phyloP scores from a whole-genome alignment of 1,140 invertebrate genomes.

The Camponotus floridanus region DNA sequence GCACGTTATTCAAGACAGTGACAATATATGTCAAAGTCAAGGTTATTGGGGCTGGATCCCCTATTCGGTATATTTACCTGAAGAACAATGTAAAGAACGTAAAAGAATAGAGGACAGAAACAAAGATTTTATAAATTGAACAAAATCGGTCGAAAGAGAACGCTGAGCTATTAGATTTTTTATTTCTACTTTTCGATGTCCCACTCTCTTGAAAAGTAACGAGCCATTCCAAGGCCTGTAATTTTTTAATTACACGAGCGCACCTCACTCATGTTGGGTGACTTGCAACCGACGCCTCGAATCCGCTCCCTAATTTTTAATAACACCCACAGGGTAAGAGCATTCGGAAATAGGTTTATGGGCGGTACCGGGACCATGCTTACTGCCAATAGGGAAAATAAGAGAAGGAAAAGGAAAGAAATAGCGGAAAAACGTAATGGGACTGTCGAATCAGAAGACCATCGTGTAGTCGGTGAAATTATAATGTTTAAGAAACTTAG shows the following conservation, averaged over 20 bases:
- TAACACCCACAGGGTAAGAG: slow-evolving; percentile 74
- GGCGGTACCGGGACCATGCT: slow-evolving; percentile 60
- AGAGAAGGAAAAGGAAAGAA: neutral
- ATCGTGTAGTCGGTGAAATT: slow-evolving; percentile 5
- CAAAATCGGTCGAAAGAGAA: no score
- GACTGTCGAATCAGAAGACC: neutral
- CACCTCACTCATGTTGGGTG: slow-evolving; percentile 76
- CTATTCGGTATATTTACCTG: no score
- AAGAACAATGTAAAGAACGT: no score
- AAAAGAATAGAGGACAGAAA: no score
- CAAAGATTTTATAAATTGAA: no score
- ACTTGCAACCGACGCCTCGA: slow-evolving; percentile 75
- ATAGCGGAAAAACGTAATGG: slow-evolving; percentile 51
- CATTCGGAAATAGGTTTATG: slow-evolving; percentile 65
- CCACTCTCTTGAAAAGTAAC: slow-evolving; percentile 38
- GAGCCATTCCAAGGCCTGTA: slow-evolving; percentile 74
- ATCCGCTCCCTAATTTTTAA: slow-evolving; percentile 81
- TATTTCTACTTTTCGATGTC: slow-evolving; percentile 58
- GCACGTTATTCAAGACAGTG: no score
- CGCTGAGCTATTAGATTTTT: slow-evolving; percentile 51
- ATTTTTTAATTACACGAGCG: slow-evolving; percentile 83
- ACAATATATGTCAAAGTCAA: no score
- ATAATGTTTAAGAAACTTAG: slow-evolving; percentile 1
- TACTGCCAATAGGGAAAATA: slow-evolving; percentile 48
- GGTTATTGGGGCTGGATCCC: no score